A percentile compares a stretch with the other conserved stretches of the same genome.
These are phyloP conservation scores for Pandemis corylana DNA, from an alignment of 2,888 invertebrate species.

Conservation along the genomic window DNA sequence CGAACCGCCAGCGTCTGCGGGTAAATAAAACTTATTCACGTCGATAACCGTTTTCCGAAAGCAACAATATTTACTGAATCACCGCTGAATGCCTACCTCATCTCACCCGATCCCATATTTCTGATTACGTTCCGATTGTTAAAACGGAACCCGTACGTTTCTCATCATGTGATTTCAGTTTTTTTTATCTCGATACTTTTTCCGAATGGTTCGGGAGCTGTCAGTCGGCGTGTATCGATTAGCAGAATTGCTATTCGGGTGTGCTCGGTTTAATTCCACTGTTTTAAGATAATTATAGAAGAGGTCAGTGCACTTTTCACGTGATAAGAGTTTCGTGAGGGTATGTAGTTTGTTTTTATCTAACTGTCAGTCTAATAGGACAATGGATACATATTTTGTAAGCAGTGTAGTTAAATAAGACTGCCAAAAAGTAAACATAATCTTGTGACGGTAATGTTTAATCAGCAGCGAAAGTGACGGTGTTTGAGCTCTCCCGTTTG, in stretches of 20 bases:
- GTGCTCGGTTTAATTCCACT: constrained; percentile 49
- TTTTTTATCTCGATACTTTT: constrained; percentile 68
- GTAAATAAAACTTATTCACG: background rate
- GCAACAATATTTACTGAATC: constrained; percentile 3
- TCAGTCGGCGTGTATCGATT: constrained; percentile 60
- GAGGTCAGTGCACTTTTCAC: constrained; percentile 36
- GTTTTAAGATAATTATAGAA: constrained; percentile 43
- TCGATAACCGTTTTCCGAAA: background rate
- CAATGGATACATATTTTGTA: background rate
- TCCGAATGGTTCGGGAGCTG: constrained; percentile 50
- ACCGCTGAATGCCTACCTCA: background rate
- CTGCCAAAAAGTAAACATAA: too few relatives aligned
- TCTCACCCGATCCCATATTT: constrained; percentile 3
- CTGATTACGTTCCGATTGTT: constrained; percentile 2
- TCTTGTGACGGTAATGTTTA: too few relatives aligned
- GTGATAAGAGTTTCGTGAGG: constrained; percentile 30
- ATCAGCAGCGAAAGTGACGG: too few relatives aligned
- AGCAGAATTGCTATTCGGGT: constrained; percentile 56
- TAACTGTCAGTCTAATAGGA: background rate
- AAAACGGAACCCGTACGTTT: constrained; percentile 24
- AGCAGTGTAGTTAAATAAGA: background rate
- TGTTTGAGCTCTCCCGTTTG: too few relatives aligned
- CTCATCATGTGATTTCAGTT: constrained; percentile 56
- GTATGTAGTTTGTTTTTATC: constrained; percentile 16
- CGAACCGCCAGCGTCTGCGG: too few relatives aligned